Evolutionary conservation across 2,797 vertebrate species (phyloP), one percentile per base, ranked within the genome.

Genomic region (Microtus obscurus): DNA sequence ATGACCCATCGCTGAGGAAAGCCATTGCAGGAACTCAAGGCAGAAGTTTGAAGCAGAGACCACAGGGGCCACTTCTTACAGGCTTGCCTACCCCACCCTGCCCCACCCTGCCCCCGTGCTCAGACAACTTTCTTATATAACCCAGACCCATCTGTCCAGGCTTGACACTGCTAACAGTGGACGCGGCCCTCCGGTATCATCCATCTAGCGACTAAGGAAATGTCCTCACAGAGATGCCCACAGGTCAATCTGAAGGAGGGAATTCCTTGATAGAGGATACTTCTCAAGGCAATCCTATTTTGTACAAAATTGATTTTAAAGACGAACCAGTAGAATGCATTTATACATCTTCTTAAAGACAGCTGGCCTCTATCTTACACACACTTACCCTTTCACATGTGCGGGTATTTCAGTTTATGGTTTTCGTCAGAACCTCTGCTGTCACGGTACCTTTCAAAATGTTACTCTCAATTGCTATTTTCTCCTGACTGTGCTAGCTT

Each of bases 271-370:
- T 1, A 51, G 45, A 51, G 21, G 43, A 27, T n/a, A 45, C 31
- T 69, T 69, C 82, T 86, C 29, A 12, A 51, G 63, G 13, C n/a
- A 31, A 51, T 2, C 31, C 31, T 51, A 51, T 34, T n/a, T 69
- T 69, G 43, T 25, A 69, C 51, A 45, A 86, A 51, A 34, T 31
- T 86, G 63, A 37, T 27, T 51, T 51, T 51, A 25, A 86, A 83
- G 48, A 37, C 12, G 1, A n/a, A 17, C 82, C 31, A 69, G 21
- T n/a, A 86, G 45, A 48, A 51, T 27, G 45, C 21, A 51, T n/a
- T 51, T 69, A 27, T 76, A 76, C 56, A 85, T 95, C 95, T 96
- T 43, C 95, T 96, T 43, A 74, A 93, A 97, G 92, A 59, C 65
- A n/a, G 0, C 0, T 19, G 59, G 37, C 59, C 92, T 78, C 48